Evolutionary conservation across 2,113 vertebrate species (phyloP), one percentile per base, ranked within the genome.

Genomic region (Perccottus glenii): DNA sequence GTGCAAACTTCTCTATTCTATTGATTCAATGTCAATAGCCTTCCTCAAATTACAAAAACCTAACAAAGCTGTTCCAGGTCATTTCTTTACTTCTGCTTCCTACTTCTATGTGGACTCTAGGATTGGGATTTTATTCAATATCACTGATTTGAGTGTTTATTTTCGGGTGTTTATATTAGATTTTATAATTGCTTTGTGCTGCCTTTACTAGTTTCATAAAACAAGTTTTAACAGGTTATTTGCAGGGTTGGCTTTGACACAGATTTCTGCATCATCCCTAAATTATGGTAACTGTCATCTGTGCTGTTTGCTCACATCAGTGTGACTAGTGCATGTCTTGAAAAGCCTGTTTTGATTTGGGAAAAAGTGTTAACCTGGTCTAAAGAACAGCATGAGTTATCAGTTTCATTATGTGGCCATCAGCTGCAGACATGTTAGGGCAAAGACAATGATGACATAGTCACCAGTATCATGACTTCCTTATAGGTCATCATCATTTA

Each of bases 21-120:
- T 75, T 60, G 55, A 27, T 1, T 27, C 19, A 27, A 27, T 27
- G 19, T 2, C 19, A 27, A 27, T 27, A 27, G 19, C 19, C 19
- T 27, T 27, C 19, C 19, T 27, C 19, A 27, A 27, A 27, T 27
- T 27, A 27, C 19, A 27, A 27, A 27, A 27, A 27, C 19, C 19
- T 27, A 27, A 27, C 19, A 27, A 27, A 27, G 19, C 1, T 27
- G 19, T 27, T 27, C 1, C 19, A 27, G 3, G 19, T 27, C 19
- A 27, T 53, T 64, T 67, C 14, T 77, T 69, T 58, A 61, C 10
- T 14, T 64, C 43, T 71, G 56, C 61, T 80, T 11, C 70, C 67
- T 76, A 47, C 59, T 57, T 75, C 9, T 70, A 68, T 48, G 59
- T 73, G 64, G 44, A 16, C 50, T 62, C 35, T 63, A 16, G 52